Evolutionary conservation across 2,797 vertebrate species (phyloP).

Genomic region (Pampus argenteus): DNA sequence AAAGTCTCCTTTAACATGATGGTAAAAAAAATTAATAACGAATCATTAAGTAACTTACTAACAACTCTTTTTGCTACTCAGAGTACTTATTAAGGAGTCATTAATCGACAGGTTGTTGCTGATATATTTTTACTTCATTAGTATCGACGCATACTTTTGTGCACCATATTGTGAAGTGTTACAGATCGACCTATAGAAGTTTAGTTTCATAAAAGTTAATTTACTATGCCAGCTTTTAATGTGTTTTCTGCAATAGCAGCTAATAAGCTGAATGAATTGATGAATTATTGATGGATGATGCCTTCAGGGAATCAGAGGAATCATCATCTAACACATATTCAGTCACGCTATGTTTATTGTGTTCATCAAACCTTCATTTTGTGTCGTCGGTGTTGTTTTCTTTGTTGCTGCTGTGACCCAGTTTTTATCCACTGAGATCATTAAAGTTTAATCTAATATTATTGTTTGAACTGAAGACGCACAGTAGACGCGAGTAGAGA

Average conservation of each 20-base stretch:
- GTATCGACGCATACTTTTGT: no score
- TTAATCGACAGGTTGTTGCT: neutral
- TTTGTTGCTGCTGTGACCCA: constrained; percentile 3
- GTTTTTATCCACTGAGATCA: constrained; percentile 47
- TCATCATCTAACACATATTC: neutral
- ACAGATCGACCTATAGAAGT: neutral
- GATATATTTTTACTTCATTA: no score
- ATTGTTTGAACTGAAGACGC: constrained; percentile 22
- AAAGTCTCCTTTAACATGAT: no score
- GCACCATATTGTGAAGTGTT: neutral
- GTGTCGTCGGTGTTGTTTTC: neutral
- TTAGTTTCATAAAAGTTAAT: constrained; percentile 4
- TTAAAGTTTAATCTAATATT: constrained; percentile 47
- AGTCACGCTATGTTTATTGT: constrained; percentile 21
- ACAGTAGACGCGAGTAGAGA: neutral
- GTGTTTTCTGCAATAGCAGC: constrained; percentile 17
- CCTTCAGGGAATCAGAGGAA: constrained; percentile 26
- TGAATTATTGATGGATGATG: constrained; percentile 50
- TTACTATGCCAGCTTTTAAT: neutral
- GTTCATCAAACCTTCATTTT: constrained; percentile 28
- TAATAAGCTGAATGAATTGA: constrained; percentile 49
- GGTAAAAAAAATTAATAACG: no score
- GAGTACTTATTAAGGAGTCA: neutral
- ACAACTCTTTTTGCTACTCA: no score
- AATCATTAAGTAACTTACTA: no score